Evolutionary conservation across 2,797 vertebrate genomes (phyloP).

Genomic region (Lophius americanus): DNA sequence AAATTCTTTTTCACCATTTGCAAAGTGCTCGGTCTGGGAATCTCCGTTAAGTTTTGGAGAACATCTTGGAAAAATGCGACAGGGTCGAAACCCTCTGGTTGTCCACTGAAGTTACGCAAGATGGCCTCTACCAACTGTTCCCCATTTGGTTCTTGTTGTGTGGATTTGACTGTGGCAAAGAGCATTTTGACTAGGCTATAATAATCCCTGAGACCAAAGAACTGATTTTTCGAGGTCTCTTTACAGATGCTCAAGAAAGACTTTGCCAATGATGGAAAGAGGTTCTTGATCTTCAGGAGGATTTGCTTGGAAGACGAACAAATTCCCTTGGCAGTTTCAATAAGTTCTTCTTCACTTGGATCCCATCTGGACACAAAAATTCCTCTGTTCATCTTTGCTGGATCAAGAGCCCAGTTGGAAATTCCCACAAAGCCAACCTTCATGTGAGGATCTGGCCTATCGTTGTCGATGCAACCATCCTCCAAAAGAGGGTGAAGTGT

Average conservation of each 20-base stretch:
- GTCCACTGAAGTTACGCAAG: constrained; percentile 85
- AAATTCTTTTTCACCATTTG: constrained; percentile 81
- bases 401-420: constrained; percentile 88
- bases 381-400: constrained; percentile 87
- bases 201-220: constrained; percentile 86
- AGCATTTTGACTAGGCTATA: constrained; percentile 86
- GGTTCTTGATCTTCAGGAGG: constrained; percentile 74
- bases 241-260: constrained; percentile 77
- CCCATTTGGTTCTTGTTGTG: constrained; percentile 62
- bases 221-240: constrained; percentile 73
- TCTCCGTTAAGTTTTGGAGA: constrained; percentile 51
- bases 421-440: constrained; percentile 87
- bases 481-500: constrained; percentile 85
- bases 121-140: constrained; percentile 76
- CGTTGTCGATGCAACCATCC: constrained; percentile 84
- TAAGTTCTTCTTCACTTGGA: constrained; percentile 79
- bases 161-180: constrained; percentile 66
- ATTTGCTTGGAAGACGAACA: constrained; percentile 71
- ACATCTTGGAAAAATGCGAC: constrained; percentile 71
- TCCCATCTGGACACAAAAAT: constrained; percentile 85
- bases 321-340: constrained; percentile 84
- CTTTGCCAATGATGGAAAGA: constrained; percentile 78
- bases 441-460: constrained; percentile 79
- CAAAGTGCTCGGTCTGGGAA: constrained; percentile 76
- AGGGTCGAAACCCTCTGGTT: constrained; percentile 71